Evolutionary conservation across 2,797 vertebrate genomes (phyloP).

Genomic region (Fistularia commersonii): DNA sequence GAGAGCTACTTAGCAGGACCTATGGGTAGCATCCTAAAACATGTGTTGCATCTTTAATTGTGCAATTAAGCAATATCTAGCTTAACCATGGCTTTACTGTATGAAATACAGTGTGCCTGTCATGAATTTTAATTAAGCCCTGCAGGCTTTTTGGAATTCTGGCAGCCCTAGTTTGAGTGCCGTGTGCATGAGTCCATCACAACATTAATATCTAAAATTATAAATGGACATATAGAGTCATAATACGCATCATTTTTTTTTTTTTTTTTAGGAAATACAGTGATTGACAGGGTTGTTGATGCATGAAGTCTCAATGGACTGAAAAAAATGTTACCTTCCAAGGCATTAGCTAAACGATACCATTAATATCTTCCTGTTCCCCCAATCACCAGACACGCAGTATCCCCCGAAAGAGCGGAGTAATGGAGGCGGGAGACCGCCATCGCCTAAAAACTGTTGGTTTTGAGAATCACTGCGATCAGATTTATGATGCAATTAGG

Average conservation of each 20-base stretch:
- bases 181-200: no score
- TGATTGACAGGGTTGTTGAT: slow-evolving; percentile 16
- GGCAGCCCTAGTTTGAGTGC: not conserved
- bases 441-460: slow-evolving; percentile 8
- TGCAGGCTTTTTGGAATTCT: slow-evolving; percentile 1
- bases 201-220: no score
- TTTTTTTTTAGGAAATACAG: slow-evolving; percentile 3
- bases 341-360: slow-evolving; percentile 24
- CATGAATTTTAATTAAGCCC: not conserved
- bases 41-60: no score
- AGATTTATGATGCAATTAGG: slow-evolving; percentile 25
- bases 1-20: no score
- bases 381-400: slow-evolving; percentile 6
- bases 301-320: slow-evolving; percentile 8
- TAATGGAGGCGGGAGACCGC: slow-evolving; percentile 6
- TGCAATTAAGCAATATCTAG: not conserved
- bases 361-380: slow-evolving; percentile 16
- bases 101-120: not conserved
- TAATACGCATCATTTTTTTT: slow-evolving; percentile 4
- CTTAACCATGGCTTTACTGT: not conserved
- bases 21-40: no score
- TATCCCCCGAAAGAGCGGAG: slow-evolving; percentile 2
- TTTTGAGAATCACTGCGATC: slow-evolving; percentile 14
- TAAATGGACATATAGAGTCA: no score
- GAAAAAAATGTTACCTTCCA: slow-evolving; percentile 18